These are phyloP conservation scores for Oostethus manadensis DNA, from an alignment of 2,113 vertebrate genomes.

Conservation along the genomic window DNA sequence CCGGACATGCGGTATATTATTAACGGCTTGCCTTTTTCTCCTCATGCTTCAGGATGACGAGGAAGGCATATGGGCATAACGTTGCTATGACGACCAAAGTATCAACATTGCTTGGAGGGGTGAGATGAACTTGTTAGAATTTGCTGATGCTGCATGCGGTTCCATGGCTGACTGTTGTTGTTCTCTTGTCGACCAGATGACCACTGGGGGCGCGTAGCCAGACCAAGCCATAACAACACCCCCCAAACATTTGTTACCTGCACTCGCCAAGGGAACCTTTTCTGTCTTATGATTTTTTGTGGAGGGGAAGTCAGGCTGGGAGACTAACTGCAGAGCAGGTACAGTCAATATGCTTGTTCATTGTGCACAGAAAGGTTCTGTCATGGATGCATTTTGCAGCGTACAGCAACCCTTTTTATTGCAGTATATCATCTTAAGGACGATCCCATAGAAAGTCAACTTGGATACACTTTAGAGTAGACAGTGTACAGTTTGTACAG, in stretches of 20 bases:
- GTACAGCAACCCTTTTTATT: too few species aligned
- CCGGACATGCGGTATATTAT: conserved; percentile 39
- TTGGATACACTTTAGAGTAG: too few species aligned
- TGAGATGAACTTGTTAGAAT: conserved; percentile 66
- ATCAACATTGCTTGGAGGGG: conserved; percentile 91
- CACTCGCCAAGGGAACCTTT: conserved; percentile 78
- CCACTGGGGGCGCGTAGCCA: conserved; percentile 91
- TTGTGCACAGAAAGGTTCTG: too few species aligned
- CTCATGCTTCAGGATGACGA: conserved; percentile 89
- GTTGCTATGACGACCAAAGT: conserved; percentile 87
- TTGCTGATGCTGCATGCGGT: not conserved
- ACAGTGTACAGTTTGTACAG: too few species aligned
- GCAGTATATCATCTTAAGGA: too few species aligned
- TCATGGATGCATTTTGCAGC: too few species aligned
- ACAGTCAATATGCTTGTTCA: not conserved
- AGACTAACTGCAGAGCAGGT: conserved; percentile 85
- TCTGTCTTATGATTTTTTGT: conserved; percentile 25
- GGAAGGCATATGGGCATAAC: conserved; percentile 99
- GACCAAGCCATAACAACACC: conserved; percentile 85
- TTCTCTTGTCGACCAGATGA: conserved; percentile 70
- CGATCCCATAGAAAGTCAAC: too few species aligned
- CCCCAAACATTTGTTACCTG: conserved; percentile 84
- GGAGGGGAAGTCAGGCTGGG: conserved; percentile 74
- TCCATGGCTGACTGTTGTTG: not conserved
- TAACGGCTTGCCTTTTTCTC: conserved; percentile 59